Base-by-base conservation (phyloP, 2,888 invertebrate genomes). In the Platycheirus rosarum region DNA sequence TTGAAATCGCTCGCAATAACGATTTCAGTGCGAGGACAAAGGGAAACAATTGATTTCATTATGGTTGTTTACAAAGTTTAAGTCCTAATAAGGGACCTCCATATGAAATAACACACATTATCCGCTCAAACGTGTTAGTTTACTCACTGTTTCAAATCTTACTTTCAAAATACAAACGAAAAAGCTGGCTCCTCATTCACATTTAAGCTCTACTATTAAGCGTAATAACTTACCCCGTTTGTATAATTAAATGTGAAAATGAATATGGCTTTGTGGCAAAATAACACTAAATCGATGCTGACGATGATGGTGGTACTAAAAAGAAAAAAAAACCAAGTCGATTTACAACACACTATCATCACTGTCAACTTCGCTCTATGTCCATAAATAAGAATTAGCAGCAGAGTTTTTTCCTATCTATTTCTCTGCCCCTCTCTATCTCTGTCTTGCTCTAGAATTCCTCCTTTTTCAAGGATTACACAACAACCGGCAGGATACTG, bases 361-460 rank as follows among this genome's bases (percentile, higher is more conserved):
- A 40, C 40, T 71, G 66, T 71, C 71, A 60, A 44, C 51, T 26
- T 29, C 29, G 11, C 23, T 57, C n/a, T 20, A 40, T 42, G 73
- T 68, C 62, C 73, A 73, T 78, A 78, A 73, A 73, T 44, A 78
- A 78, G 60, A 62, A 62, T 73, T 68, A 78, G 65, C 65, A 46
- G 23, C 65, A 46, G 23, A 40, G 18, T 37, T 63, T 76, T 48
- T 48, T 26, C 16, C 35, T 48, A 20, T 29, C 3, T 32, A 29
- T 40, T 13, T 42, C 3, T 35, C n/a, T n/a, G n/a, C n/a, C 35
- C 11, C 26, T 23, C 29, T 20, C 14, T 42, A 40, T 44, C 14
- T 37, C 29, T 26, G 16, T 20, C 14, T 42, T 49, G 35, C 14
- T 37, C 29, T 26, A 11, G 44, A 60, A 29, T 35, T 60, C 8